These are phyloP conservation scores for Cetonia aurata DNA, from an alignment of 2,888 invertebrate species.

Conservation along the genomic window DNA sequence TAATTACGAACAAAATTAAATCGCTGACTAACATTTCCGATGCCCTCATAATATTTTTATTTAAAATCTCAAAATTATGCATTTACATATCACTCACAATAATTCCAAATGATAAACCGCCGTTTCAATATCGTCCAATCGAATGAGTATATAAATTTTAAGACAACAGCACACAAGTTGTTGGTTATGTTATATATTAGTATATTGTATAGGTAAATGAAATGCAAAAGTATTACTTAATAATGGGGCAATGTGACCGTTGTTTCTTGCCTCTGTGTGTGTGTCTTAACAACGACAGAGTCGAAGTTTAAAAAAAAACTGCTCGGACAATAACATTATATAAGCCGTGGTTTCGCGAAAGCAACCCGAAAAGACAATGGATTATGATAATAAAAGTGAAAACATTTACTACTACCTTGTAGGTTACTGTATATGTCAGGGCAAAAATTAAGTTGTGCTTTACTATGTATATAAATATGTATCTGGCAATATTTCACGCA, in stretches of 20 bases:
- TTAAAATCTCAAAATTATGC: too few species aligned
- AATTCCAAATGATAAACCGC: too few species aligned
- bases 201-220: background rate
- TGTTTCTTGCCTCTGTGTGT: background rate
- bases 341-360: conserved; percentile 39
- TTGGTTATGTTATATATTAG: too few species aligned
- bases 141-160: conserved; percentile 39
- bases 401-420: conserved; percentile 20
- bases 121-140: background rate
- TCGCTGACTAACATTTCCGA: too few species aligned
- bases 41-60: too few species aligned
- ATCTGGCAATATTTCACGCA: too few species aligned
- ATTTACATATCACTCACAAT: too few species aligned
- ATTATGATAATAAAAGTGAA: conserved; percentile 45
- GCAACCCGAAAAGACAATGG: conserved; percentile 38
- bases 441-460: conserved; percentile 25
- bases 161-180: conserved; percentile 5
- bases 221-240: conserved; percentile 26
- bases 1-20: too few species aligned
- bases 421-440: conserved; percentile 7
- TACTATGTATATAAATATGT: too few species aligned
- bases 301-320: background rate
- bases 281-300: background rate
- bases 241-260: conserved; percentile 4
- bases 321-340: conserved; percentile 35